phyloP scores from a whole-genome alignment of 2,797 vertebrate genomes.

The Anguilla megastoma region DNA sequence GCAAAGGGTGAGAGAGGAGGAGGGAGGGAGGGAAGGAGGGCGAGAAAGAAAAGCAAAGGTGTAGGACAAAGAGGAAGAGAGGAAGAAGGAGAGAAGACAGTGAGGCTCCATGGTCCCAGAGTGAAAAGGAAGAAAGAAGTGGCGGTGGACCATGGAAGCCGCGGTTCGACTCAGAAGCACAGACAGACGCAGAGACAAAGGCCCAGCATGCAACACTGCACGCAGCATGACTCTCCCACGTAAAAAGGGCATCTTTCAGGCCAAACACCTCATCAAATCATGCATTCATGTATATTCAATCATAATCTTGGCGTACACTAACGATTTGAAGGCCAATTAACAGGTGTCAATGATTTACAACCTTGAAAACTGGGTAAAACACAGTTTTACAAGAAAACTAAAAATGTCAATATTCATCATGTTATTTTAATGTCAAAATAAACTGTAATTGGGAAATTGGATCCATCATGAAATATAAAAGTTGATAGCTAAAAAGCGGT shows the following conservation, averaged over 20 bases:
- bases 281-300: background rate
- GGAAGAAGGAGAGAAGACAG: conserved; percentile 49
- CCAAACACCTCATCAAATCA: background rate
- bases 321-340: background rate
- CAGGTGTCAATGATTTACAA: background rate
- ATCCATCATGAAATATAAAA: background rate
- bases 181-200: background rate
- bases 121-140: conserved; percentile 18
- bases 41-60: conserved; percentile 64
- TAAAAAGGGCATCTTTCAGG: background rate
- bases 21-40: conserved; percentile 34
- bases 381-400: background rate
- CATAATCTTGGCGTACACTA: background rate
- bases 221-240: background rate
- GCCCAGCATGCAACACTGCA: background rate
- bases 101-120: conserved; percentile 33
- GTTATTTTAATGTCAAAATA: background rate
- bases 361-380: background rate
- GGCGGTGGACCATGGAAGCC: conserved; percentile 5
- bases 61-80: conserved; percentile 49
- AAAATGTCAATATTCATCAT: background rate
- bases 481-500: background rate
- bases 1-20: conserved; percentile 65
- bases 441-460: background rate
- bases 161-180: background rate